Conservation (phyloP, 2,113 vertebrate species). For the Gymnorhina tibicen region DNA sequence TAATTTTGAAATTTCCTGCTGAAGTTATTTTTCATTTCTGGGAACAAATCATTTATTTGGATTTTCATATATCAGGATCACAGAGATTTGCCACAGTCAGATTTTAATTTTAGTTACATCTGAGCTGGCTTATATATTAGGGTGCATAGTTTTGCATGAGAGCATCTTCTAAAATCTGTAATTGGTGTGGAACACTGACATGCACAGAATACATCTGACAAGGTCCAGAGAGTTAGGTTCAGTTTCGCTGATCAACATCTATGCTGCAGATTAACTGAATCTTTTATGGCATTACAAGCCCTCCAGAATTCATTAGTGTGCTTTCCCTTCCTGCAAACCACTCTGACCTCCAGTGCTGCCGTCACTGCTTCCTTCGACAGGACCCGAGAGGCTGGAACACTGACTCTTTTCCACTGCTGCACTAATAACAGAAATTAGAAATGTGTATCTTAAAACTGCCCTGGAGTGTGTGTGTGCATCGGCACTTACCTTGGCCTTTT, state of each 20-base stretch:
- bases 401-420: not conserved
- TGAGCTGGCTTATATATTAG: constrained; percentile 77
- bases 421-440: not conserved
- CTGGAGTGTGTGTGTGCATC: not conserved
- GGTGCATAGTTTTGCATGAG: constrained; percentile 75
- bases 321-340: constrained; percentile 35
- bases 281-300: constrained; percentile 70
- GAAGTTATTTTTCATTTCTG: constrained; percentile 82
- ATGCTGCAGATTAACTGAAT: constrained; percentile 78
- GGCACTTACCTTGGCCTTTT: not conserved
- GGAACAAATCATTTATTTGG: constrained; percentile 80
- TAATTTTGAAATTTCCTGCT: constrained; percentile 82
- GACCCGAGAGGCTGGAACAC: not conserved
- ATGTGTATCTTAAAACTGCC: not conserved
- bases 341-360: constrained; percentile 19
- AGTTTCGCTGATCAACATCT: constrained; percentile 73
- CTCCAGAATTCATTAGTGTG: constrained; percentile 70
- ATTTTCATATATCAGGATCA: constrained; percentile 86
- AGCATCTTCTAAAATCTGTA: constrained; percentile 78
- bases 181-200: constrained; percentile 82
- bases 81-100: constrained; percentile 83
- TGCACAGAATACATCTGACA: constrained; percentile 75
- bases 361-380: not conserved
- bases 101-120: constrained; percentile 82
- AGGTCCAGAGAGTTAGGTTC: constrained; percentile 71